A percentile compares a stretch with the other conserved stretches of the same genome.
phyloP scores from a whole-genome alignment of 2,113 vertebrate species.

The Dolichotis patagonum region DNA sequence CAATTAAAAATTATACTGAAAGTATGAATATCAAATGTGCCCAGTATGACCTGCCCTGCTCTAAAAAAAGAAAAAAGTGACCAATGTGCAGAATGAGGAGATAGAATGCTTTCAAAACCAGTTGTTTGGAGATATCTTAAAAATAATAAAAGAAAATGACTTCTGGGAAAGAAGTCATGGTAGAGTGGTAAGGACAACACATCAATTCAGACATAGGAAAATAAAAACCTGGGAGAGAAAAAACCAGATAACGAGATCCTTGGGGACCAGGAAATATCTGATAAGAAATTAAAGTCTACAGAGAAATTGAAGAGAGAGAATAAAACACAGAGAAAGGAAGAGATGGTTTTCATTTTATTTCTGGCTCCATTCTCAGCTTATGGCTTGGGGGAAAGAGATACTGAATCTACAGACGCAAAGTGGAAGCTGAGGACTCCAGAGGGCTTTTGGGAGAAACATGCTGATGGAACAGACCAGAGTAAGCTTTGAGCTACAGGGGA shows the following conservation, averaged over 20 bases:
- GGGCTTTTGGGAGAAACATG: not conserved
- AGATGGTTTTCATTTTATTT: not conserved
- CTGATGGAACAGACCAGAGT: too few relatives aligned
- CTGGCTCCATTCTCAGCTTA: not conserved
- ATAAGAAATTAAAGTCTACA: not conserved
- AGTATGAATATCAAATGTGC: not conserved
- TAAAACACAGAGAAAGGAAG: not conserved
- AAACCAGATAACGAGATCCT: not conserved
- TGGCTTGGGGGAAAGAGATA: not conserved
- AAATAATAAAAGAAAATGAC: not conserved
- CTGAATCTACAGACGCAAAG: not conserved
- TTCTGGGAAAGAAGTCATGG: not conserved
- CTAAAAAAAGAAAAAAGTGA: not conserved
- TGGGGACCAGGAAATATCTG: not conserved
- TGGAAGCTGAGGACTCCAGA: not conserved
- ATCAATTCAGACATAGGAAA: not conserved
- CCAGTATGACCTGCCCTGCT: not conserved
- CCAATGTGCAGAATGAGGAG: not conserved
- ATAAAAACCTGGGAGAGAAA: not conserved
- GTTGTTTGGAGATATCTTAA: not conserved
- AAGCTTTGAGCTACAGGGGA: not conserved
- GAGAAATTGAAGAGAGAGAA: not conserved
- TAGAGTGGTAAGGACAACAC: not conserved
- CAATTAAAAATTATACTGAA: not conserved
- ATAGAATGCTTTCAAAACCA: not conserved